Evolutionary conservation across 2,113 vertebrate species (phyloP).

Genomic region (Gallinago undulata): DNA sequence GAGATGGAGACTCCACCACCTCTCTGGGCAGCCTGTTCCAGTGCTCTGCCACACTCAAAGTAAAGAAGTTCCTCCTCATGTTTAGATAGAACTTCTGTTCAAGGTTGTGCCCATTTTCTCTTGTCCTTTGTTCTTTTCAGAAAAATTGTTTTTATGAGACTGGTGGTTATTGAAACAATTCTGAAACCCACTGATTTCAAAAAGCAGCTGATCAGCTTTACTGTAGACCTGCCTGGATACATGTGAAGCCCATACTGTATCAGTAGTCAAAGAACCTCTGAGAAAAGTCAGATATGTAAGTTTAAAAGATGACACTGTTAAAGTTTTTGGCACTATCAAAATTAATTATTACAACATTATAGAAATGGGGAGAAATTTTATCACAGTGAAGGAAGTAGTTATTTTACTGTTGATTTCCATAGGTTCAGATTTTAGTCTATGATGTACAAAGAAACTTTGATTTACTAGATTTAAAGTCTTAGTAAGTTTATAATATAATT

Average conservation of each 20-base stretch:
- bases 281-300: background rate
- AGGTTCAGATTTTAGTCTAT: background rate
- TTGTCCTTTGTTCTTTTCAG: background rate
- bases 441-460: background rate
- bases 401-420: background rate
- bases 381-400: background rate
- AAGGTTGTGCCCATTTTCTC: no score
- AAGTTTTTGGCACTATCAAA: background rate
- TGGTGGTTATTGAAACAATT: background rate
- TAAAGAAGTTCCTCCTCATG: no score
- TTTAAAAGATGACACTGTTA: background rate
- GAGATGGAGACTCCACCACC: no score
- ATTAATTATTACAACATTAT: background rate
- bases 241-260: background rate
- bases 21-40: no score
- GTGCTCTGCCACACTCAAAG: no score
- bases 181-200: background rate
- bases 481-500: background rate
- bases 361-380: background rate
- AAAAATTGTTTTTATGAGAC: background rate
- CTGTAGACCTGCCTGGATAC: background rate
- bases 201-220: background rate
- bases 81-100: no score
- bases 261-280: background rate
- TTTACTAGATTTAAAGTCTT: background rate